These are phyloP conservation scores for Stigmatopora nigra DNA, from an alignment of 2,113 vertebrate genomes.

Conservation along the genomic window DNA sequence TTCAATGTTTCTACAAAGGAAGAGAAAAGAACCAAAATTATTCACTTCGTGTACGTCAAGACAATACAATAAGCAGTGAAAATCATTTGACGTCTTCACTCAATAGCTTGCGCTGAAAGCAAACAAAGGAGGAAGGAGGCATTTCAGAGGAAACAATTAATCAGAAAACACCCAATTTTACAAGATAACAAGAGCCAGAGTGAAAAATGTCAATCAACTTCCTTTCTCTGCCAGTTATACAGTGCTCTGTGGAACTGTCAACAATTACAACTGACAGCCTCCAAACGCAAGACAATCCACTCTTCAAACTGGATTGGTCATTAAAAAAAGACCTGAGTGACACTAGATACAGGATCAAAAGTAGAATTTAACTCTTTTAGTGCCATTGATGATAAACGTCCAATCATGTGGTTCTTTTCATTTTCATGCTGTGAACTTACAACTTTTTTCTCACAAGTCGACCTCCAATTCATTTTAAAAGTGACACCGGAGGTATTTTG, in stretches of 20 bases:
- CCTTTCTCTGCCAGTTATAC: conserved; percentile 23
- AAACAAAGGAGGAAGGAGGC: conserved; percentile 29
- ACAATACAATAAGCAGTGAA: conserved; percentile 33
- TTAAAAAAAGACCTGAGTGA: background rate
- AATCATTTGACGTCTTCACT: conserved; percentile 18
- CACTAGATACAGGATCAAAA: background rate
- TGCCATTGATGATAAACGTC: no score
- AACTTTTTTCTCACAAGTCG: no score
- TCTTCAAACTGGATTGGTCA: background rate
- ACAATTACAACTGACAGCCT: conserved; percentile 37
- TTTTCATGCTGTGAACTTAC: no score
- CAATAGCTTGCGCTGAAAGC: conserved; percentile 11
- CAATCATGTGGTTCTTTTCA: no score
- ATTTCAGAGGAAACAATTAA: conserved; percentile 32
- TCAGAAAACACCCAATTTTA: conserved; percentile 30
- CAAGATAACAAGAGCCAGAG: conserved; percentile 31
- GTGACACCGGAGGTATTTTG: no score
- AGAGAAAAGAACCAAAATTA: conserved; percentile 6
- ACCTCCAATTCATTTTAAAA: no score
- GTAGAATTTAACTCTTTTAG: background rate
- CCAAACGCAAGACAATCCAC: conserved; percentile 13
- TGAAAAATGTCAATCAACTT: conserved; percentile 47
- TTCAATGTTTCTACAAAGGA: background rate
- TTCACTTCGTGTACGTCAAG: conserved; percentile 15
- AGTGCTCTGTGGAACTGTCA: conserved; percentile 33